Base-by-base conservation (phyloP, 2,797 vertebrate genomes). In the Enteromius paludinosus region DNA sequence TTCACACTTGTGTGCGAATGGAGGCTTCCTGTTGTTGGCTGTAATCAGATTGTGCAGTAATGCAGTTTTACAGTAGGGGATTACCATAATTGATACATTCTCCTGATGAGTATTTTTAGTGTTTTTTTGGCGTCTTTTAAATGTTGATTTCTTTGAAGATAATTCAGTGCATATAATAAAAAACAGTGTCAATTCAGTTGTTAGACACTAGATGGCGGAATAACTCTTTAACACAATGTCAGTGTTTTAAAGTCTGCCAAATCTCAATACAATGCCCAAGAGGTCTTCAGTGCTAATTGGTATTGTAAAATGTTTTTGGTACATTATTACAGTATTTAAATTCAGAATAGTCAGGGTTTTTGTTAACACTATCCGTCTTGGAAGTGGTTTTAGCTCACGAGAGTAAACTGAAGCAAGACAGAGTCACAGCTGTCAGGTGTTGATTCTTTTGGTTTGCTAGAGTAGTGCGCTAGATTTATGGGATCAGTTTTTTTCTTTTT, bases 121-220 rank as follows among this genome's bases (percentile, higher is more conserved):
- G 2, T 52, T 23, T 25, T 9, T 4, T 74, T 54, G 28, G 3
- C 10, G 4, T 73, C 28, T 41, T 73, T 35, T n/a, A 54, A 30
- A n/a, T 49, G 4, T 47, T 76, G 25, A 1, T 38, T 33, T 80
- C 65, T 30, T 79, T 38, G 38, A 71, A 23, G 28, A 49, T 49
- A 20, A 8, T 35, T 17, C 10, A 70, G 11, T 33, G 17, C n/a
- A n/a, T 61, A 3, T 20, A 47, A 18, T 76, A 30, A 35, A 47
- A 45, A 28, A 33, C 18, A 2, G 23, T 35, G 35, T 17, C 18
- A 45, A 23, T 59, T 33, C 72, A 41, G 49, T 41, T 33, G 12
- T 66, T 10, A 75, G 18, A 75, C 80, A 68, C 71, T 59, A 82
- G 80, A 75, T 82, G 80, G 80, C 35, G 64, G 71, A 75, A 43